Evolutionary conservation across 2,797 vertebrate species (phyloP).

Genomic region (Falco novaeseelandiae): DNA sequence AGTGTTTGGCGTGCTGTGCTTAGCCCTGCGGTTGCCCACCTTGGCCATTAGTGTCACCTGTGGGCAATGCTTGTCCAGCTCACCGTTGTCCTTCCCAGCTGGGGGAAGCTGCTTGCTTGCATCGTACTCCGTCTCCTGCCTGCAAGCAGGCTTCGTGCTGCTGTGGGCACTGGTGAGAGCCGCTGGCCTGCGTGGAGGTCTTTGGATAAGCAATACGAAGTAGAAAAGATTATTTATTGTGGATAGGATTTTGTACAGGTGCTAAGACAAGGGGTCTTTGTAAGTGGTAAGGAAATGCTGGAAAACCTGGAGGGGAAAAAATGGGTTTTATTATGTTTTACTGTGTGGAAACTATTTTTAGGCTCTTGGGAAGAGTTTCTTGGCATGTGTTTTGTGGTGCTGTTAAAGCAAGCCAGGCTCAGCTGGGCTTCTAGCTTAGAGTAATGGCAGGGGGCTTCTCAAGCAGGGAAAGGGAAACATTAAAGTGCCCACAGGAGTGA

Average conservation of each 20-base stretch:
- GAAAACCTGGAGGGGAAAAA: background rate
- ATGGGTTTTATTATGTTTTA: background rate
- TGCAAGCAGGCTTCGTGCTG: background rate
- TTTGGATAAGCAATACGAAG: background rate
- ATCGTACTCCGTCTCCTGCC: background rate
- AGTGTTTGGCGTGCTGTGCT: background rate
- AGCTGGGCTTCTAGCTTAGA: background rate
- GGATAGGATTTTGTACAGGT: background rate
- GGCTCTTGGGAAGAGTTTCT: background rate
- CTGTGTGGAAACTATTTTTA: background rate
- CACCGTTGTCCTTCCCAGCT: background rate
- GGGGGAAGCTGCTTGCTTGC: background rate
- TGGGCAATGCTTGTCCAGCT: background rate
- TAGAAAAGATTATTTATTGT: background rate
- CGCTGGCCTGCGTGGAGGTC: rapidly evolving
- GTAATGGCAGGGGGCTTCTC: background rate
- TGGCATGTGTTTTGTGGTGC: background rate
- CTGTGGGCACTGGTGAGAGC: background rate
- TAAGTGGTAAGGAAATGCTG: background rate
- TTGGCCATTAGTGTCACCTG: background rate
- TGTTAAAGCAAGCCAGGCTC: background rate
- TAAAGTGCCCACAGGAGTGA: background rate
- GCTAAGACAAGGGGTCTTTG: background rate
- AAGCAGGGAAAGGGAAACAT: background rate
- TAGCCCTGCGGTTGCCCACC: background rate